Base-by-base conservation (phyloP, 2,797 vertebrate genomes). In the Hypotaenidia philippensis region DNA sequence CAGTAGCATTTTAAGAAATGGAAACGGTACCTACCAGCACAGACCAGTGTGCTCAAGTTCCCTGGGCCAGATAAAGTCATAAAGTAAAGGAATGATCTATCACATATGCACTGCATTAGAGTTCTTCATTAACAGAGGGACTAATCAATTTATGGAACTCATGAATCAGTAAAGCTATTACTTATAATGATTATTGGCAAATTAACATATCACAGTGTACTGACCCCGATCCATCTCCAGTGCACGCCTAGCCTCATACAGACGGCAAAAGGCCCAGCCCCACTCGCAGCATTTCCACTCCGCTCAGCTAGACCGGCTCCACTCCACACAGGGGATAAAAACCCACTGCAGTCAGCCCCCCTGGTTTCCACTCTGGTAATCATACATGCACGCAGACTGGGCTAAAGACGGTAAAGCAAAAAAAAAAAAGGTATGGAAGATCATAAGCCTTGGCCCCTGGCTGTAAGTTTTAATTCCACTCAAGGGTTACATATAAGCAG, bases 111-210 rank as follows among this genome's bases (percentile, higher is more conserved):
- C 76, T 90, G 38, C 93, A 90, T 85, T 89, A 95, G 72, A 95
- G 63, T 87, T 97, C 97, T 97, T 97, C 93, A 97, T 97, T 98
- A 97, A 97, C 93, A 93, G 81, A 81, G 85, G 50, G 47, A 90
- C 89, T 76, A 94, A 97, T 96, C 96, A 95, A 97, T 97, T 97
- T 96, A 96, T 95, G 93, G 96, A 97, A 97, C 94, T 90, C 90
- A 89, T 95, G 95, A 95, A 94, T 97, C 96, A 96, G 93, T 86
- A 93, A 87, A 95, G 90, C 90, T 89, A 93, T 96, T 97, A 91
- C 91, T 94, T 95, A 89, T n/a, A 96, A 93, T 40, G 27, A 97
- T 97, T 97, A 98, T 95, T 92, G 93, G 83, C 79, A 95, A 97
- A 97, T 97, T 97, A 97, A 96, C 95, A 88, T 69, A 89, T 95